Evolutionary conservation across 2,113 vertebrate genomes (phyloP), one percentile per base, ranked within the genome.

Genomic region (Cyphomyrus discorhynchus): DNA sequence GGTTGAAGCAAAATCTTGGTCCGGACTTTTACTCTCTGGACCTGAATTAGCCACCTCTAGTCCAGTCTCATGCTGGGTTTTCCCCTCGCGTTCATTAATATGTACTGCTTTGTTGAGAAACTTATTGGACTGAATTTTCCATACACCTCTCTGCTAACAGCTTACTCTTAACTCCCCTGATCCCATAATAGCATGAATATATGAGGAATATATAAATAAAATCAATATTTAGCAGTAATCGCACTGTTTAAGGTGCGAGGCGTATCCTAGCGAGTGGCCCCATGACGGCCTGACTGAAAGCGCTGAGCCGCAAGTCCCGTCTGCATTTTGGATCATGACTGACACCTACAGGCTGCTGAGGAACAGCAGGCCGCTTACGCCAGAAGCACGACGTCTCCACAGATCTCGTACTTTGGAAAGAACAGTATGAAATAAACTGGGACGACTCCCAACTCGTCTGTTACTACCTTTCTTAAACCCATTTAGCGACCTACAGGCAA

Each of bases 311-410:
- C 11, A 1, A 8, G 9, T n/a, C 39, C 35, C 74, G 0, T 89
- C 39, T 53, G 11, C 11, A 52, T 39, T 83, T 86, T 83, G 80
- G 62, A 86, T 58, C 91, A 88, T 47, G 85, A 86, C 91, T 93
- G 92, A 91, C 91, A 89, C 85, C 92, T 93, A 84, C 74, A 91
- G 92, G 82, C 47, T 46, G 27, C 85, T 15, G 17, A 13, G 3
- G 83, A 66, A 91, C 49, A 49, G 56, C 88, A 84, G 58, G 19
- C 10, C 17, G 19, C 56, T 15, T 39, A 8, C 11, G 21, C 77
- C 50, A 46, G 50, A 58, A 5, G 15, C 8, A 24, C 77, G 7
- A 39, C 2, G n/a, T 46, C 50, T 31, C 1, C 15, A 7, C 10
- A 86, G 24, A 84, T 10, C 82, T 84, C 3, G 1, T 84, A 13